Percentiles rank a stretch among this genome's conserved stretches.
Evolutionary conservation across 1,140 invertebrate genomes (phyloP).

Genomic region (Platyura marginata): DNA sequence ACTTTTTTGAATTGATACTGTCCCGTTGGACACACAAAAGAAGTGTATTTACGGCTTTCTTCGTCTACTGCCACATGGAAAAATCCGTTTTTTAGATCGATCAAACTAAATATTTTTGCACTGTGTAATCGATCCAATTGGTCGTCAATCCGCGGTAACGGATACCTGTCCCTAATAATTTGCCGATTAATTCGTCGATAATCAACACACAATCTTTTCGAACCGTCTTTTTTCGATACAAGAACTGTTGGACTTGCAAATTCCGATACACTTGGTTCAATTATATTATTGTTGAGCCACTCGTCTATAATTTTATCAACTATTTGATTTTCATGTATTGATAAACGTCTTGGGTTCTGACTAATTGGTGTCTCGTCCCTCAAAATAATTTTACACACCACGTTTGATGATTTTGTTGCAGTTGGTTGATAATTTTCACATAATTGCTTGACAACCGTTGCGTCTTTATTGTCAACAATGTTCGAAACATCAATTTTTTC

Average conservation of each 20-base stretch:
- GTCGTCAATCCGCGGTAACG: conserved; percentile 18
- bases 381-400: conserved; percentile 6
- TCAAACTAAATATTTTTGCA: conserved; percentile 19
- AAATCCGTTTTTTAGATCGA: conserved; percentile 15
- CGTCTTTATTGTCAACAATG: background rate
- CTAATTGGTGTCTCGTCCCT: conserved; percentile 10
- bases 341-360: conserved; percentile 12
- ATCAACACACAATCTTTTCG: conserved; percentile 11
- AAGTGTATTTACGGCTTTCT: conserved; percentile 11
- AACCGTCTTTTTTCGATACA: conserved; percentile 13
- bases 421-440: conserved; percentile 5
- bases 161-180: conserved; percentile 11
- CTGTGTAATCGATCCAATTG: conserved; percentile 10
- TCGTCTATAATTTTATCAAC: conserved; percentile 13
- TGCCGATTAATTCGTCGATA: conserved; percentile 13
- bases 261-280: conserved; percentile 12
- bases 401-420: background rate
- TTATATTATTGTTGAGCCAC: conserved; percentile 8
- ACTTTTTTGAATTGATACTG: conserved; percentile 10
- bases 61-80: conserved; percentile 14
- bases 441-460: background rate
- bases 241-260: conserved; percentile 14
- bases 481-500: too few relatives aligned
- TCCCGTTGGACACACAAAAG: conserved; percentile 15
- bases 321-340: conserved; percentile 11